These are phyloP conservation scores for Polypedilum vanderplanki DNA, from an alignment of 1,140 invertebrate species.

Conservation along the genomic window DNA sequence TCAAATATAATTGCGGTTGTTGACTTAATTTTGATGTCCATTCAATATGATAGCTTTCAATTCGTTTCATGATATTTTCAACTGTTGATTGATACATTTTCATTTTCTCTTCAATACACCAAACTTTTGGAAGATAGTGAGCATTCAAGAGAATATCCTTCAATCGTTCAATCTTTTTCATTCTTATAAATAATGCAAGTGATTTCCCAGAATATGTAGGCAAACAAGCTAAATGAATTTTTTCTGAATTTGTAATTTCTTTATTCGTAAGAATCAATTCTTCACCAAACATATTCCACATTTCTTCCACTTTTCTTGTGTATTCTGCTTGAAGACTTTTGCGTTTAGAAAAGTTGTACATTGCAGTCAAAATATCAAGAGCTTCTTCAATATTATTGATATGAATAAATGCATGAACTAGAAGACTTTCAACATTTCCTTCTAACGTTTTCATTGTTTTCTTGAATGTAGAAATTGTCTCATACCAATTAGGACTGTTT, in stretches of 20 bases:
- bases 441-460: slow-evolving; percentile 60
- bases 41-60: slow-evolving; percentile 40
- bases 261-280: slow-evolving; percentile 68
- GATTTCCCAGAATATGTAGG: slow-evolving; percentile 65
- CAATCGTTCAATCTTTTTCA: slow-evolving; percentile 33
- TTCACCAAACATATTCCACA: slow-evolving; percentile 67
- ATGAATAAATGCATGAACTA: slow-evolving; percentile 57
- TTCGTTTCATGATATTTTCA: background rate
- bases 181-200: slow-evolving; percentile 54
- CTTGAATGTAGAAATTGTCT: slow-evolving; percentile 37
- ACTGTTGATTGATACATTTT: background rate
- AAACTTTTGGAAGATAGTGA: slow-evolving; percentile 8
- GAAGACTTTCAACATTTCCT: slow-evolving; percentile 61
- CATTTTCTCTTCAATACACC: background rate
- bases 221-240: slow-evolving; percentile 54
- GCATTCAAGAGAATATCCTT: background rate
- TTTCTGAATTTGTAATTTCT: slow-evolving; percentile 56
- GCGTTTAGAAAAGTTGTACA: slow-evolving; percentile 62
- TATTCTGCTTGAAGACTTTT: slow-evolving; percentile 56
- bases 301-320: slow-evolving; percentile 53
- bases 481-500: slow-evolving; percentile 41
- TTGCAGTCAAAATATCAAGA: slow-evolving; percentile 57
- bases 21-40: slow-evolving; percentile 48
- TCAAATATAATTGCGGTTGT: slow-evolving; percentile 42
- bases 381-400: slow-evolving; percentile 66